These are phyloP conservation scores for Hyaena hyaena DNA, from an alignment of 2,113 vertebrate species.

Conservation along the genomic window DNA sequence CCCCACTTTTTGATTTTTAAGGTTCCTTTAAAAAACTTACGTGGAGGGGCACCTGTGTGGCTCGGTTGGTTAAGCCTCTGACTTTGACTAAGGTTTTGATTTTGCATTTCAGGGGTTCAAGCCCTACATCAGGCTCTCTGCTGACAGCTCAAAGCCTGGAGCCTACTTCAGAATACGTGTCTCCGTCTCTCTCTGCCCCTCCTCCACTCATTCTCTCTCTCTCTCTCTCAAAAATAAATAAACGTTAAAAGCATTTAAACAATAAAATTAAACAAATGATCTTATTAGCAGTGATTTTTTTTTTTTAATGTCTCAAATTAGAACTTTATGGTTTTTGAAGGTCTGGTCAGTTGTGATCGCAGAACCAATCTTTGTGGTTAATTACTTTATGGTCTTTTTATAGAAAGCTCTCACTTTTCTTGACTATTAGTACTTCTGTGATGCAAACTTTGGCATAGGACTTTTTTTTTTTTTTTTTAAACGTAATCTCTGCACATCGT, in stretches of 20 bases:
- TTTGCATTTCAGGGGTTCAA: too few relatives aligned
- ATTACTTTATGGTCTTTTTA: constrained; percentile 46
- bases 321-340: not conserved
- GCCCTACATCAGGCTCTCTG: too few relatives aligned
- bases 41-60: not conserved
- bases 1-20: not conserved
- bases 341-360: not conserved
- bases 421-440: not conserved
- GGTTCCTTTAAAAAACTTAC: not conserved
- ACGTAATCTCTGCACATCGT: too few relatives aligned
- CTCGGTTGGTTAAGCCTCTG: too few relatives aligned
- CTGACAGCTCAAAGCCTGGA: too few relatives aligned
- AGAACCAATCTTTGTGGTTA: not conserved
- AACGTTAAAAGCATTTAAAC: too few relatives aligned
- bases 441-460: not conserved
- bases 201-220: too few relatives aligned
- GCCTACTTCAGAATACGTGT: too few relatives aligned
- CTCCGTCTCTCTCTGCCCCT: too few relatives aligned
- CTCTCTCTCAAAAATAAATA: too few relatives aligned
- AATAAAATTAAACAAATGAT: constrained; percentile 4
- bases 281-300: constrained; percentile 10
- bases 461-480: not conserved
- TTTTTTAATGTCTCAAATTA: not conserved
- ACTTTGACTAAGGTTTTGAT: too few relatives aligned
- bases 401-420: not conserved